phyloP scores from a whole-genome alignment of 2,888 invertebrate species.

The Scaptomyza caliginosa region DNA sequence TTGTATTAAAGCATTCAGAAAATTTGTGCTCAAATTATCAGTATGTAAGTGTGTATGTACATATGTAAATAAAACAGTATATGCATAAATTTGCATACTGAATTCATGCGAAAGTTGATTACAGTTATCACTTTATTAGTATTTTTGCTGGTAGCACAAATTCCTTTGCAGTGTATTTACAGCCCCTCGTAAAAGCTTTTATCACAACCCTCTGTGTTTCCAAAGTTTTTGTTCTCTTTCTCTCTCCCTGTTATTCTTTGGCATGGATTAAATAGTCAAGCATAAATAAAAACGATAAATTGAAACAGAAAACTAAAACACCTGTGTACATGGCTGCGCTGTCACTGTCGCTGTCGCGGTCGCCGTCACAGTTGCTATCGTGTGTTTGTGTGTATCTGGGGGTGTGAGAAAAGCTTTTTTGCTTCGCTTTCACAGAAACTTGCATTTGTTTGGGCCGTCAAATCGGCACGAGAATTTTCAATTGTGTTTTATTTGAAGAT shows the following conservation, averaged over 20 bases:
- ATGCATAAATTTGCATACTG: not conserved
- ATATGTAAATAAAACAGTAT: not conserved
- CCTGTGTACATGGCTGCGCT: constrained; percentile 69
- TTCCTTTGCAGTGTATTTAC: constrained; percentile 52
- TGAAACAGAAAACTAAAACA: constrained; percentile 67
- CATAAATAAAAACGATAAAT: constrained; percentile 57
- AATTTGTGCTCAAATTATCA: too few species aligned
- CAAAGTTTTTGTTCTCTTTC: not conserved
- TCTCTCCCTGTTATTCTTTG: not conserved
- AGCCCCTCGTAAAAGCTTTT: constrained; percentile 49
- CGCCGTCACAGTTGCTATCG: constrained; percentile 30
- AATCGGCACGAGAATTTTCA: constrained; percentile 59
- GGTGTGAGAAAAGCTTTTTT: constrained; percentile 60
- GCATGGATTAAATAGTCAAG: constrained; percentile 53
- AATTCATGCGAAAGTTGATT: not conserved
- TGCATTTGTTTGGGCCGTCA: constrained; percentile 57
- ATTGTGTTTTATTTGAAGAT: constrained; percentile 72
- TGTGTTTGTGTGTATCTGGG: constrained; percentile 1
- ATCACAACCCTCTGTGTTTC: not conserved
- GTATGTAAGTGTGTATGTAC: too few species aligned
- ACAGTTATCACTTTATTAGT: constrained; percentile 7
- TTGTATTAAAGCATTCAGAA: too few species aligned
- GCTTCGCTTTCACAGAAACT: constrained; percentile 35
- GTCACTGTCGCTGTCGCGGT: constrained; percentile 36
- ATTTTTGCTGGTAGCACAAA: not conserved